A percentile compares a stretch with the other conserved stretches of the same genome.
phyloP scores from a whole-genome alignment of 2,888 invertebrate genomes.

The Drosophila flavopinicola region DNA sequence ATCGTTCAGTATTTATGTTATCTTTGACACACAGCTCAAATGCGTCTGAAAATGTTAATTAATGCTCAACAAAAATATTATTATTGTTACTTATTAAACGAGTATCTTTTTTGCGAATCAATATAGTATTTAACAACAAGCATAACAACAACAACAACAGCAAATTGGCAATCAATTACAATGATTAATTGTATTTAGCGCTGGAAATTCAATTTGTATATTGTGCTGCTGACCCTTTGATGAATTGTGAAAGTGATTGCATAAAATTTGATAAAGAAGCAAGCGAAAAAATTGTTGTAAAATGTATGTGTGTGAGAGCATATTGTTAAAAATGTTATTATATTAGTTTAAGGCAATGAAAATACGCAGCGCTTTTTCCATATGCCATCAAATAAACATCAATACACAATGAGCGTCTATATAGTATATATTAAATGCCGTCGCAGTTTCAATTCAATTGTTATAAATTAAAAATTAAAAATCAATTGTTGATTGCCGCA shows the following conservation, averaged over 20 bases:
- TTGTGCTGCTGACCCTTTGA: conserved; percentile 44
- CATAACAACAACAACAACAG: conserved; percentile 12
- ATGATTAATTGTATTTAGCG: conserved; percentile 65
- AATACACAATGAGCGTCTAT: not conserved
- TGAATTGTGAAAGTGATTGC: conserved; percentile 75
- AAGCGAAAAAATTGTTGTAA: conserved; percentile 5
- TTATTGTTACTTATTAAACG: conserved; percentile 39
- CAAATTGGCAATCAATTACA: conserved; percentile 52
- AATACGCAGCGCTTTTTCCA: conserved; percentile 15
- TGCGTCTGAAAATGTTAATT: conserved; percentile 44
- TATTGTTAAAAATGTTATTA: conserved; percentile 24
- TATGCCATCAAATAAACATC: conserved; percentile 27
- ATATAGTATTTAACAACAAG: conserved; percentile 27
- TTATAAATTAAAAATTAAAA: conserved; percentile 49
- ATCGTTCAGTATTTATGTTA: conserved; percentile 45
- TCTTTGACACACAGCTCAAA: conserved; percentile 42
- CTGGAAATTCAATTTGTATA: conserved; percentile 64
- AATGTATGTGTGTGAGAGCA: conserved; percentile 5
- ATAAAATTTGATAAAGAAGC: conserved; percentile 49
- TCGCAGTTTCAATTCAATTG: conserved; percentile 20
- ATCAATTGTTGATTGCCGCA: conserved; percentile 37
- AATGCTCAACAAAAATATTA: conserved; percentile 33
- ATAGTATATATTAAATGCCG: not conserved
- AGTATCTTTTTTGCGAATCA: conserved; percentile 18
- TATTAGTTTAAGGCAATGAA: conserved; percentile 36